Base-by-base conservation (phyloP, 2,888 invertebrate species). In the Erebia epiphron region DNA sequence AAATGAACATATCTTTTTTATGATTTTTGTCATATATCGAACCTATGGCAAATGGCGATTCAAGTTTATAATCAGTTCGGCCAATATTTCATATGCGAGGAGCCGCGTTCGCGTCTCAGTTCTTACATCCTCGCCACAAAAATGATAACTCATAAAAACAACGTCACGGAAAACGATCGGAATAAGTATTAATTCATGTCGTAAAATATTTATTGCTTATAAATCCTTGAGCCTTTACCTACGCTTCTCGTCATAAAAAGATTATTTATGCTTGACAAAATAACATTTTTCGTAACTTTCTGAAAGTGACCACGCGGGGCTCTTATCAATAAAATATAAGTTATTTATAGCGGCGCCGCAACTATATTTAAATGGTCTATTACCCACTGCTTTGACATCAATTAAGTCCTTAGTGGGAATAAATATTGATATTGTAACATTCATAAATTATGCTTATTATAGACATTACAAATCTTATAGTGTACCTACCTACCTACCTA, bases 221-320 rank as follows among this genome's bases (percentile, higher is more conserved):
- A 93, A 93, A 93, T 93, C 93, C 93, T 93, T 93, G 92, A 91
- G 90, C 90, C 90, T 90, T 91, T 93, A 90, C 92, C 91, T 92
- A 92, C 92, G 92, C 89, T 89, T 89, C 90, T 88, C 91, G 89
- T 92, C 92, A 93, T 93, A 93, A 93, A 93, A 93, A 92, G 88
- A 92, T 92, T 91, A 93, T 93, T 93, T 93, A 93, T 92, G 92
- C 86, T 84, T 84, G 88, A 92, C 90, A 91, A 92, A 86, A 92
- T 92, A 91, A 90, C 88, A 91, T 91, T 91, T 91, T 92, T 92
- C 91, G 90, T 92, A 91, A 89, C 83, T 90, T 88, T 86, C 88
- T 83, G 82, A 90, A 90, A 90, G 88, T 89, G 88, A 87, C 88
- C 88, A 83, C 74, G 76, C 77, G 73, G 83, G 82, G 84, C 81